Evolutionary conservation across 1,140 invertebrate species (phyloP).

Genomic region (Microvelia longipes): DNA sequence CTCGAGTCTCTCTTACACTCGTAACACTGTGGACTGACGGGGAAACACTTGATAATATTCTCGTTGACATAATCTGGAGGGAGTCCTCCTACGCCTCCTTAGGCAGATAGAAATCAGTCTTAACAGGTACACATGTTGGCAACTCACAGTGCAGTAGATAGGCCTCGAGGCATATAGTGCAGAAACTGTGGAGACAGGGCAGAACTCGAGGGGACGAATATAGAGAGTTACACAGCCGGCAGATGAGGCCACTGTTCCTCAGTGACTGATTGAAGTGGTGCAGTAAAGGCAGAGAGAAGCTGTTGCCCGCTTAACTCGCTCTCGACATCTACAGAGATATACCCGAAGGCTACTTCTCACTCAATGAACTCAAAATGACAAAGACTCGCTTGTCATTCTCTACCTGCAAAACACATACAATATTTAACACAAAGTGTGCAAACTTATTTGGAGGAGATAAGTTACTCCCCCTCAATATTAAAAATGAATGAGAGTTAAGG

Average conservation of each 20-base stretch:
- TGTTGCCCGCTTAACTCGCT: background rate
- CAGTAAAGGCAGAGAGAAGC: background rate
- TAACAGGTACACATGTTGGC: constrained; percentile 63
- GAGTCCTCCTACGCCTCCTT: constrained; percentile 41
- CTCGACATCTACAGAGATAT: background rate
- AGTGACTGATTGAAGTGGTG: background rate
- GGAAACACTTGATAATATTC: constrained; percentile 29
- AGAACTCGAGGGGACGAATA: constrained; percentile 53
- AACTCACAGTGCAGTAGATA: constrained; percentile 54
- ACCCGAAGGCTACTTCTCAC: background rate
- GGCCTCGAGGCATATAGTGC: constrained; percentile 60
- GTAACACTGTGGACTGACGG: constrained; percentile 47
- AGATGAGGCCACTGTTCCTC: constrained; percentile 29
- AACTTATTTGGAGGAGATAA: no score
- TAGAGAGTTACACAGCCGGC: constrained; percentile 63
- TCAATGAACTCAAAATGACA: background rate
- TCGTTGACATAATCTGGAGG: constrained; percentile 49
- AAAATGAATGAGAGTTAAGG: no score
- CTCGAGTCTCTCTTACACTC: constrained; percentile 72
- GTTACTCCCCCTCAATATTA: no score
- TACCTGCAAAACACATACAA: no score
- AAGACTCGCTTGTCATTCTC: background rate
- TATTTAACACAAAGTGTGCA: no score
- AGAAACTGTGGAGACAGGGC: constrained; percentile 70
- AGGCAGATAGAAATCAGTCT: constrained; percentile 47